phyloP scores from a whole-genome alignment of 2,113 vertebrate species.

The Trematocara stigmaticum region DNA sequence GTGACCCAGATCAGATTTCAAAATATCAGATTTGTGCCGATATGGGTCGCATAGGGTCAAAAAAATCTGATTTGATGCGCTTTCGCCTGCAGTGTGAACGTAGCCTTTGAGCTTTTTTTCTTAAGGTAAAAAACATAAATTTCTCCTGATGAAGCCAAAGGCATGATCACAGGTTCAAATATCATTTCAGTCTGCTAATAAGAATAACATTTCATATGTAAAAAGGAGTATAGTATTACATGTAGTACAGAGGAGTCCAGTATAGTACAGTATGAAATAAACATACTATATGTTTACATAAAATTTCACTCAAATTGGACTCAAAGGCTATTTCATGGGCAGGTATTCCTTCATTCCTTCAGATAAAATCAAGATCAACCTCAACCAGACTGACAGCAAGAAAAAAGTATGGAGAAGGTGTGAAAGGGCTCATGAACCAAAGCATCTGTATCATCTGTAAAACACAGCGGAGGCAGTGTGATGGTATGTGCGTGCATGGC shows the following conservation, averaged over 20 bases:
- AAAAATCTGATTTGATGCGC: no score
- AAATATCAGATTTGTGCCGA: no score
- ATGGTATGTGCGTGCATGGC: neutral
- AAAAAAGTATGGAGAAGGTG: neutral
- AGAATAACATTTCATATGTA: neutral
- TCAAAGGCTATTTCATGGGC: neutral
- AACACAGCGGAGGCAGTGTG: neutral
- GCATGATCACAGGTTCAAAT: fast-evolving
- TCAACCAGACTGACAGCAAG: neutral
- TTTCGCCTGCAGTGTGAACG: no score
- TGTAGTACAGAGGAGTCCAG: neutral
- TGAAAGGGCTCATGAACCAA: neutral
- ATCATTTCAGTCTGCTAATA: neutral
- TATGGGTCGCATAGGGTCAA: no score
- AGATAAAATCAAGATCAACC: neutral
- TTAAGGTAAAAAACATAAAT: fast-evolving
- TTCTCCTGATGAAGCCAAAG: neutral
- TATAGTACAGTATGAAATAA: neutral
- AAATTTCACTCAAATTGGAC: neutral
- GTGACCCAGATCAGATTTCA: no score
- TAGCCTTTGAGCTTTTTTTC: neutral
- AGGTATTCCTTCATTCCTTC: neutral
- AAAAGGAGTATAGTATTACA: neutral
- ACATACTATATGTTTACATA: neutral
- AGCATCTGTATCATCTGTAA: neutral